These are phyloP conservation scores for Leptodactylus fallax DNA, from an alignment of 2,797 vertebrate species.

Conservation along the genomic window DNA sequence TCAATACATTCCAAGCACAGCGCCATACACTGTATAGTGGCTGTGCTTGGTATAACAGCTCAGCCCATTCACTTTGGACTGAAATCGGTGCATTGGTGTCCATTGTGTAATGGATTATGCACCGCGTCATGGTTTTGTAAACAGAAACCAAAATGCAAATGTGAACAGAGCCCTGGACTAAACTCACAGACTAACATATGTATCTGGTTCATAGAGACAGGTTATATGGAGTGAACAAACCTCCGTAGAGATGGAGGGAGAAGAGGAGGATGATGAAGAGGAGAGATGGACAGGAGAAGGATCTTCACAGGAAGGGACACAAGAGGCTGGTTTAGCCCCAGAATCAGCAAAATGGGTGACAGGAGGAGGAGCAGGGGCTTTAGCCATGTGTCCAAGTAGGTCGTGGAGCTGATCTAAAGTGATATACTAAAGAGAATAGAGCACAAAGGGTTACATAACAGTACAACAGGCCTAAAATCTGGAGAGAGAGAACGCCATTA, in stretches of 20 bases:
- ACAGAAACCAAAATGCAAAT: no score
- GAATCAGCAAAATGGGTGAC: constrained; percentile 69
- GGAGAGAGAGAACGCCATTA: background rate
- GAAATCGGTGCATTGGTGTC: no score
- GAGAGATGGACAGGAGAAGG: constrained; percentile 65
- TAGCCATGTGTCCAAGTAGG: constrained; percentile 82
- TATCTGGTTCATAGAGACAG: no score
- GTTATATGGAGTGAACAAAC: constrained; percentile 76
- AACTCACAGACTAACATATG: no score
- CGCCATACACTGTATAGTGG: no score
- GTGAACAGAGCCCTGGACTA: no score
- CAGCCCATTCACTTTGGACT: no score
- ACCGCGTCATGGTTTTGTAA: no score
- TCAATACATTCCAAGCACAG: no score
- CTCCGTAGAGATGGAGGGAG: constrained; percentile 82
- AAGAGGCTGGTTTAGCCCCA: constrained; percentile 72
- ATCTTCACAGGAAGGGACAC: constrained; percentile 68
- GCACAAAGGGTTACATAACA: background rate
- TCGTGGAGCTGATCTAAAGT: constrained; percentile 86
- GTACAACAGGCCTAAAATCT: background rate
- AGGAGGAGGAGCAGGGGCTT: constrained; percentile 76
- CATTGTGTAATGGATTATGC: no score
- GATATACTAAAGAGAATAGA: constrained; percentile 77
- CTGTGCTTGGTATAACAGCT: no score
- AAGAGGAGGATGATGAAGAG: constrained; percentile 80